These are phyloP conservation scores for Spea multiplicata DNA, from an alignment of 2,113 vertebrate species.

Conservation along the genomic window DNA sequence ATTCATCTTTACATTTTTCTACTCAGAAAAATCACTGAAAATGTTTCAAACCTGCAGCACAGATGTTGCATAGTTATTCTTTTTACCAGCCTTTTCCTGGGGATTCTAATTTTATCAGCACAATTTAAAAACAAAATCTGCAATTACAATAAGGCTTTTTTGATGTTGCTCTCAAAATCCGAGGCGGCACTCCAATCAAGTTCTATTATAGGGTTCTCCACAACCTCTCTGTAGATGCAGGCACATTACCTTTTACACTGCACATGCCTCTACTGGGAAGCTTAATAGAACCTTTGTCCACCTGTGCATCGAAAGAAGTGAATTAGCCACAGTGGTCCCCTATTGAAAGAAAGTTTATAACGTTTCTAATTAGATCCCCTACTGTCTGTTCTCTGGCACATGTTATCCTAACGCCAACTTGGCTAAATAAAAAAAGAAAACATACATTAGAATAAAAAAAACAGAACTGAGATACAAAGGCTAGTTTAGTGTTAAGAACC, in stretches of 20 bases:
- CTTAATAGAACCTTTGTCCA: slow-evolving; percentile 45
- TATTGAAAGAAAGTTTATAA: slow-evolving; percentile 34
- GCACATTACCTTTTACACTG: slow-evolving; percentile 35
- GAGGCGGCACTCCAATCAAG: slow-evolving; percentile 39
- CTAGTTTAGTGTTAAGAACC: too few relatives aligned
- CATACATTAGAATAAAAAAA: not conserved
- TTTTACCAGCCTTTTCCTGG: slow-evolving; percentile 20
- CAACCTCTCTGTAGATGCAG: slow-evolving; percentile 21
- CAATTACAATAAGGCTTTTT: slow-evolving; percentile 34
- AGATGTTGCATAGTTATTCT: slow-evolving; percentile 19
- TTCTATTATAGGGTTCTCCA: slow-evolving; percentile 42
- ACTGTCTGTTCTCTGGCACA: slow-evolving; percentile 14
- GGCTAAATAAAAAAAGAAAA: not conserved
- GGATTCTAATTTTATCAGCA: slow-evolving; percentile 37
- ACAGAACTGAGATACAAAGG: not conserved
- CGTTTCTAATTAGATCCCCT: slow-evolving; percentile 40
- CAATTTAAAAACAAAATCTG: slow-evolving; percentile 10
- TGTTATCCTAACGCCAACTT: not conserved
- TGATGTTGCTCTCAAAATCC: slow-evolving; percentile 32
- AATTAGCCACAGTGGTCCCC: slow-evolving; percentile 37
- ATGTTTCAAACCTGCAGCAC: not conserved
- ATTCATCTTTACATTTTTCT: not conserved
- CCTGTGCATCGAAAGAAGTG: slow-evolving; percentile 24
- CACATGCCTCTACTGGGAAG: slow-evolving; percentile 37
- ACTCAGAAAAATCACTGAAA: slow-evolving; percentile 1